Evolutionary conservation across 1,140 invertebrate species (phyloP).

Genomic region (Bombus pyrosoma): DNA sequence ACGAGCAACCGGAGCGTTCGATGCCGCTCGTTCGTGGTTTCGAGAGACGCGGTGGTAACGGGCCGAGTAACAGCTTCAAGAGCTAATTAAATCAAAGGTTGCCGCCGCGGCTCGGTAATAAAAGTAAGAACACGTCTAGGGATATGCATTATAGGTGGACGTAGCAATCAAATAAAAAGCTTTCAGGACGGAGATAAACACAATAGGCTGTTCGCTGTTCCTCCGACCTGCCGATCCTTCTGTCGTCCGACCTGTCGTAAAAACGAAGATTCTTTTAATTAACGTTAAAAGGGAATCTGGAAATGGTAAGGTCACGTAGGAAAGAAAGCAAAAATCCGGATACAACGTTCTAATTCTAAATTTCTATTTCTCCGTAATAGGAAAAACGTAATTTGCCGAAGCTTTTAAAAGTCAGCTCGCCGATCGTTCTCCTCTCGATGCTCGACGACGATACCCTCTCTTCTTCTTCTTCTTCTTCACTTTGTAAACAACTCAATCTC

Average conservation of each 20-base stretch:
- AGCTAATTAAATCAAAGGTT: constrained; percentile 81
- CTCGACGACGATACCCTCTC: neutral
- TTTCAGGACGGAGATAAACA: constrained; percentile 64
- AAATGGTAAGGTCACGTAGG: constrained; percentile 1
- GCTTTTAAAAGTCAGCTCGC: neutral
- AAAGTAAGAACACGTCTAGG: constrained; percentile 78
- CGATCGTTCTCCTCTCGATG: neutral
- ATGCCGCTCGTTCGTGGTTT: neutral
- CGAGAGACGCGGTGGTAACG: constrained; percentile 40
- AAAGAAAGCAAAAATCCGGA: neutral
- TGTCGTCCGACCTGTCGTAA: constrained; percentile 45
- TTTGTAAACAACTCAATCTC: neutral
- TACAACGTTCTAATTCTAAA: neutral
- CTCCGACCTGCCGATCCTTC: constrained; percentile 18
- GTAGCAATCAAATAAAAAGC: constrained; percentile 79
- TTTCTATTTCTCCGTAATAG: too few species aligned
- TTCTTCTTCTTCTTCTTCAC: too few species aligned
- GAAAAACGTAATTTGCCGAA: neutral
- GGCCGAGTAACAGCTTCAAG: constrained; percentile 69
- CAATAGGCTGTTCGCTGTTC: constrained; percentile 34
- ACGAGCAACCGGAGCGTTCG: neutral
- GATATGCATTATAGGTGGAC: constrained; percentile 77
- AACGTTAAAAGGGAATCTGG: constrained; percentile 39
- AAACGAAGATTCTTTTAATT: constrained; percentile 43
- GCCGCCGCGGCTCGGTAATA: constrained; percentile 79